phyloP scores from a whole-genome alignment of 2,113 vertebrate species.

The Bubo bubo region DNA sequence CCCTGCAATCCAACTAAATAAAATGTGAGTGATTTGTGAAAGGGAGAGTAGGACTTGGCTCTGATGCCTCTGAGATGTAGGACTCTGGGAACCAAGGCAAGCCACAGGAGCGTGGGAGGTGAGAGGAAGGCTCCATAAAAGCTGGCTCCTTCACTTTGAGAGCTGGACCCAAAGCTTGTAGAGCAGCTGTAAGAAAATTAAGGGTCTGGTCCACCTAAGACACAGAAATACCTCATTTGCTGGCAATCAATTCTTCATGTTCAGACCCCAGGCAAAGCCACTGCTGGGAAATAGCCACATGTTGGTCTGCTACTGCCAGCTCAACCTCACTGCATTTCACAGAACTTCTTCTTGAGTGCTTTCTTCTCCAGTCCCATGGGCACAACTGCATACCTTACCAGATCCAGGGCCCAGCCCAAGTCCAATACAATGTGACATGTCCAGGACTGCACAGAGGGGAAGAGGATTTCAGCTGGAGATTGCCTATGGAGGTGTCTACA shows the following conservation, averaged over 20 bases:
- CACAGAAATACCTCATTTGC: neutral
- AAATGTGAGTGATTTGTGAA: neutral
- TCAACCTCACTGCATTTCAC: neutral
- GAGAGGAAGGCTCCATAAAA: neutral
- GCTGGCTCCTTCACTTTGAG: neutral
- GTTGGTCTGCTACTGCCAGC: neutral
- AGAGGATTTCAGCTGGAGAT: neutral
- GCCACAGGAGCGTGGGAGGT: neutral
- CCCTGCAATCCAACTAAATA: neutral
- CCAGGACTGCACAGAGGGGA: neutral
- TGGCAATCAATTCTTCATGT: neutral
- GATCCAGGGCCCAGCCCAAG: neutral
- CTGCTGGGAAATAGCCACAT: neutral
- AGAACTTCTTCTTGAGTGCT: neutral
- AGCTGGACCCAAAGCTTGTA: neutral
- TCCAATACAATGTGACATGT: fast-evolving
- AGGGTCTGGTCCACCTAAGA: neutral
- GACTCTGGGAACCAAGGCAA: neutral
- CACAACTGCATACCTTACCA: neutral
- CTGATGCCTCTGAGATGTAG: neutral
- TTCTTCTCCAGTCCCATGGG: neutral
- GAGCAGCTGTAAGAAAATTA: neutral
- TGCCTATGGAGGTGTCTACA: neutral
- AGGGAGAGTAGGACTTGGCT: neutral
- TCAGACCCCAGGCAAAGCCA: neutral